Conservation (phyloP, 2,113 vertebrate species). For the Tapirus terrestris region DNA sequence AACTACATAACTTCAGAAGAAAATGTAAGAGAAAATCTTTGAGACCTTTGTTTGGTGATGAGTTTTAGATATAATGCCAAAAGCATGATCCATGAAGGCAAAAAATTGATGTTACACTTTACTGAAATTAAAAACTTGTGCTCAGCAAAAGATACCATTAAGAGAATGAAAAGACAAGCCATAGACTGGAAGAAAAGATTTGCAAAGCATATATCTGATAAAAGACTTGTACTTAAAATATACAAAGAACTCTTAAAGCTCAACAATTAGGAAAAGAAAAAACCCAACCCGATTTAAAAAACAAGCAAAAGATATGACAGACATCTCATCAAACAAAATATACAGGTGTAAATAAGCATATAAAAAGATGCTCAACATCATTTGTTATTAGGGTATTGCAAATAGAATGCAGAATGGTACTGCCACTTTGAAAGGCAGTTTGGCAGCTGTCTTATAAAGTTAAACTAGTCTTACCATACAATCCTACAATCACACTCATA, state of each 20-base stretch:
- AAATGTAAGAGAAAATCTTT: neutral
- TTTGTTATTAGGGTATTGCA: neutral
- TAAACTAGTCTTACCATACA: neutral
- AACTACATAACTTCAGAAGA: neutral
- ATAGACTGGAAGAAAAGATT: neutral
- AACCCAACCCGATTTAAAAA: neutral
- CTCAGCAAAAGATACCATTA: too few species aligned
- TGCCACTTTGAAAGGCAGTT: neutral
- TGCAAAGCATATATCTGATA: neutral
- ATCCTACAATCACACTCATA: neutral
- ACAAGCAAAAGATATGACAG: neutral
- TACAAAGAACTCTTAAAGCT: neutral
- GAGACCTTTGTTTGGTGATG: neutral
- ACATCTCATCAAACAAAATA: neutral
- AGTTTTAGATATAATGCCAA: neutral
- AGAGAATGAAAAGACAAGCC: too few species aligned
- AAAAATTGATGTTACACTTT: too few species aligned
- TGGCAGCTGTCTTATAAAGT: neutral
- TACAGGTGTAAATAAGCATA: neutral
- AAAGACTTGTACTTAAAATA: neutral
- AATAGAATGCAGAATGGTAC: neutral
- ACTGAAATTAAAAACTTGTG: too few species aligned
- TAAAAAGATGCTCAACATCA: neutral
- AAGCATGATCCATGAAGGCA: too few species aligned
- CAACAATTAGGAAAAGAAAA: neutral